These are phyloP conservation scores for Acipenser ruthenus DNA, from an alignment of 2,797 vertebrate genomes.

Conservation along the genomic window DNA sequence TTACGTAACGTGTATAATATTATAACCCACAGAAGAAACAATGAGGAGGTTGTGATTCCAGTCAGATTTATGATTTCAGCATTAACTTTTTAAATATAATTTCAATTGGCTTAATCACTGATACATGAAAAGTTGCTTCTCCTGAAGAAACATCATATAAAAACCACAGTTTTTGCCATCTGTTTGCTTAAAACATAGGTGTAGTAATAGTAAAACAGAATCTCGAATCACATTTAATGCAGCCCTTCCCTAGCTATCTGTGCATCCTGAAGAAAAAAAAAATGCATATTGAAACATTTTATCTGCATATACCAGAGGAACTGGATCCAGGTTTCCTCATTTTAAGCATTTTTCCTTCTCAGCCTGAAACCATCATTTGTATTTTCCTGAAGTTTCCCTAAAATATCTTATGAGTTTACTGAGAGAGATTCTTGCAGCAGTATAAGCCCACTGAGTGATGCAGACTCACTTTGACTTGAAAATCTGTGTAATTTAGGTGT, in stretches of 20 bases:
- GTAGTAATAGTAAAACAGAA: not conserved
- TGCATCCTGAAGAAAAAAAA: not conserved
- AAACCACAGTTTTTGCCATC: too few species aligned
- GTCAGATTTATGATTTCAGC: too few species aligned
- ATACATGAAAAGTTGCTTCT: too few species aligned
- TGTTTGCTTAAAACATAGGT: too few species aligned
- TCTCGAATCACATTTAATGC: not conserved
- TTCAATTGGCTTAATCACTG: too few species aligned
- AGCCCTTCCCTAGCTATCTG: not conserved
- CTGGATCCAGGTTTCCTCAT: not conserved
- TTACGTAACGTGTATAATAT: too few species aligned
- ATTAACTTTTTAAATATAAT: too few species aligned
- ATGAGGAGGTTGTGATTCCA: too few species aligned
- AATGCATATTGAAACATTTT: not conserved
- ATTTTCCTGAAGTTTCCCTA: conserved; percentile 5
- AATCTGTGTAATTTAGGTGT: not conserved
- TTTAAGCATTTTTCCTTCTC: not conserved
- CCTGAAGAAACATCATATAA: too few species aligned
- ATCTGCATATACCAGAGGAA: too few species aligned
- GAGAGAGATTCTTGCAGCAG: not conserved
- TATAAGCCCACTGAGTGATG: conserved; percentile 2
- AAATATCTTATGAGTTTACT: conserved; percentile 11
- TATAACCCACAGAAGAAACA: too few species aligned
- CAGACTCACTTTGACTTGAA: not conserved
- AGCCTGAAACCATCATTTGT: not conserved